Evolutionary conservation across 2,113 vertebrate genomes (phyloP).

Genomic region (Puma concolor): DNA sequence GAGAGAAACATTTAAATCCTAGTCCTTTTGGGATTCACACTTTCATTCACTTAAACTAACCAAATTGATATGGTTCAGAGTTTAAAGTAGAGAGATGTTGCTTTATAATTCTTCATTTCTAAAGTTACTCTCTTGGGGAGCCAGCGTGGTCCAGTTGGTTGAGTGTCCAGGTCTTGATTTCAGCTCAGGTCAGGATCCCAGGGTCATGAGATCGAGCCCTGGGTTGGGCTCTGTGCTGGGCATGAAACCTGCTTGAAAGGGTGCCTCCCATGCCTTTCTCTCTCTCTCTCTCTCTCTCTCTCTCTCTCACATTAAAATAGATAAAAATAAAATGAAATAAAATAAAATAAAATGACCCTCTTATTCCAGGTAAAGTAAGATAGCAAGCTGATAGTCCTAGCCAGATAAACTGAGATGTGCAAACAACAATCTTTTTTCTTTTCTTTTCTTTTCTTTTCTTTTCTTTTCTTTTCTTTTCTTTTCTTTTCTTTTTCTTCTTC

Average conservation of each 20-base stretch:
- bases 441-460: conserved; percentile 12
- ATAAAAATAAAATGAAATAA: no score
- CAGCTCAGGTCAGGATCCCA: no score
- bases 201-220: no score
- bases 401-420: background rate
- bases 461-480: background rate
- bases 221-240: no score
- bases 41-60: conserved; percentile 47
- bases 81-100: background rate
- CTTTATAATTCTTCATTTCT: conserved; percentile 42
- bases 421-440: background rate
- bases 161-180: no score
- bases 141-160: no score
- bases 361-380: background rate
- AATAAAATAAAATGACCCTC: background rate
- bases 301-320: no score
- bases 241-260: no score
- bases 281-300: no score
- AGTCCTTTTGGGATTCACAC: background rate
- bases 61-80: background rate
- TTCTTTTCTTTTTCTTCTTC: background rate
- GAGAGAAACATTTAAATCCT: background rate
- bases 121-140: background rate
- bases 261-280: no score
- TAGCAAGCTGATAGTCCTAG: background rate